Evolutionary conservation across 2,888 invertebrate species (phyloP).

Genomic region (Thyatira batis): DNA sequence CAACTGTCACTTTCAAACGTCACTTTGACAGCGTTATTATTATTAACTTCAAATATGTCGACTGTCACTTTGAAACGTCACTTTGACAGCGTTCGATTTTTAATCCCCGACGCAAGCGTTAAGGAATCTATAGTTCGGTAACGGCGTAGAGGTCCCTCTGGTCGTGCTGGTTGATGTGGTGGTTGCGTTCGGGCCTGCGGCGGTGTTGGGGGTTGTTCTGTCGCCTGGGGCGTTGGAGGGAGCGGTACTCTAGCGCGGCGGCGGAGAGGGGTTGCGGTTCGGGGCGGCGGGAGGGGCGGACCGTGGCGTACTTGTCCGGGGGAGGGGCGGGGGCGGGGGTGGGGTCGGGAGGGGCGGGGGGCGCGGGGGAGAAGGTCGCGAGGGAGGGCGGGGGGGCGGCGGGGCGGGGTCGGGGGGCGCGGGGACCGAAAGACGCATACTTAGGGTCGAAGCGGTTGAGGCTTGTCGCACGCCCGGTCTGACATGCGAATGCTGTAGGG

Average conservation of each 20-base stretch:
- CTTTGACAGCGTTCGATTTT: background rate
- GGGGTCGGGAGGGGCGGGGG: conserved; percentile 27
- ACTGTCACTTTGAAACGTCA: background rate
- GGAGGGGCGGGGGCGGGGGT: conserved; percentile 50
- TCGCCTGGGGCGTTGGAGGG: conserved; percentile 79
- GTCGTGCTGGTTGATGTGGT: conserved; percentile 82
- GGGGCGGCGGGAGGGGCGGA: conserved; percentile 62
- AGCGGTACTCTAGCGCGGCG: conserved; percentile 82
- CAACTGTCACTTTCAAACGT: too few species aligned
- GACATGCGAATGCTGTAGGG: conserved; percentile 40
- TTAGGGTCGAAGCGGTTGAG: conserved; percentile 84
- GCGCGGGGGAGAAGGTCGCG: conserved; percentile 54
- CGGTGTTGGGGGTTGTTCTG: conserved; percentile 40
- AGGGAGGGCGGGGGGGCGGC: conserved; percentile 63
- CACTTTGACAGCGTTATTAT: background rate
- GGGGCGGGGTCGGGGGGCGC: conserved; percentile 72
- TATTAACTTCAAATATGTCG: background rate
- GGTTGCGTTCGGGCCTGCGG: conserved; percentile 71
- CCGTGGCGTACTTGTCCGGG: conserved; percentile 69
- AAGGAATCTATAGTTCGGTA: conserved; percentile 63
- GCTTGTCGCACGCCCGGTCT: conserved; percentile 66
- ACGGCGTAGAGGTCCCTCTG: conserved; percentile 87
- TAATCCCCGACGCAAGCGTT: background rate
- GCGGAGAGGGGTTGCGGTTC: conserved; percentile 81
- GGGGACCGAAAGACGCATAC: conserved; percentile 81